Evolutionary conservation across 2,888 invertebrate genomes (phyloP).

Genomic region (Trissolcus japonicus): DNA sequence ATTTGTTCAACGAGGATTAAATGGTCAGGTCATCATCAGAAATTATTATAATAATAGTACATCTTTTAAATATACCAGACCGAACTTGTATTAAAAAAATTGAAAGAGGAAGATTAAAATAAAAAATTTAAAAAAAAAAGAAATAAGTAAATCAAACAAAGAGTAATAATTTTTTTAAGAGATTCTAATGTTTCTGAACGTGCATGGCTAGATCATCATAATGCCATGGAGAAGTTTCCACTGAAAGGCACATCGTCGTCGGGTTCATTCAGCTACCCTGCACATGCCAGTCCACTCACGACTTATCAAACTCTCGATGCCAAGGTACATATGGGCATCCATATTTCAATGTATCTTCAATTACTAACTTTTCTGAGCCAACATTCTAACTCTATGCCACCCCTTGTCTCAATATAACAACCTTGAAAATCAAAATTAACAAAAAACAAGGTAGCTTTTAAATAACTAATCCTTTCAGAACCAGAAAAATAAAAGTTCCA

Average conservation of each 20-base stretch:
- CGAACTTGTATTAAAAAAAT: too few relatives aligned
- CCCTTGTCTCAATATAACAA: too few relatives aligned
- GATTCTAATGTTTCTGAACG: slow-evolving; percentile 22
- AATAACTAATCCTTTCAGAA: not conserved
- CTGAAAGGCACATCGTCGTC: slow-evolving; percentile 78
- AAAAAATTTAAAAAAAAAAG: not conserved
- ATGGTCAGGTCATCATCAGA: too few relatives aligned
- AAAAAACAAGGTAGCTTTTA: too few relatives aligned
- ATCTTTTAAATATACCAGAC: slow-evolving; percentile 68
- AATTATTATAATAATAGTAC: not conserved
- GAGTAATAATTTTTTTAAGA: not conserved
- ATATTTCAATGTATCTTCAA: slow-evolving; percentile 25
- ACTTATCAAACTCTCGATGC: slow-evolving; percentile 74
- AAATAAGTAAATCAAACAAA: not conserved
- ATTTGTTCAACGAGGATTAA: too few relatives aligned
- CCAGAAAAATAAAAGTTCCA: not conserved
- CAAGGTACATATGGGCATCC: slow-evolving; percentile 69
- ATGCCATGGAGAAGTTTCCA: slow-evolving; percentile 84
- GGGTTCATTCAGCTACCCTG: slow-evolving; percentile 66
- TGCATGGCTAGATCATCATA: slow-evolving; percentile 65
- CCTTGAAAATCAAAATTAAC: too few relatives aligned
- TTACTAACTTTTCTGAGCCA: too few relatives aligned
- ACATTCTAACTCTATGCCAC: too few relatives aligned
- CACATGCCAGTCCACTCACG: slow-evolving; percentile 69
- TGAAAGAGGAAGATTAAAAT: not conserved